Evolutionary conservation across 2,113 vertebrate genomes (phyloP), one percentile per base, ranked within the genome.

Genomic region (Paracanthobrama guichenoti): DNA sequence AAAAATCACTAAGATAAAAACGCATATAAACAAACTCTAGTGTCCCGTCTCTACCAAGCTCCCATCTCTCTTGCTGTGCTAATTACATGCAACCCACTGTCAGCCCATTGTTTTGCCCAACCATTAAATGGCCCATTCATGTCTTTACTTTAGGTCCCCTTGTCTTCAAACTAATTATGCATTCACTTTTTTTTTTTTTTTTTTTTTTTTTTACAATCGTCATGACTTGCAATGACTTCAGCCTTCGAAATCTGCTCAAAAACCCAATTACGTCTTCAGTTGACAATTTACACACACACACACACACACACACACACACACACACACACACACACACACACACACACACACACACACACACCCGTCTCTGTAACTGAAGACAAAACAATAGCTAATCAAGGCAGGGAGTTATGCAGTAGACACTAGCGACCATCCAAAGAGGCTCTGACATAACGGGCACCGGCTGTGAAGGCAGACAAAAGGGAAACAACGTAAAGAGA

Each of bases 251-350:
- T 85, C 79, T 48, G 81, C 64, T 53, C 39, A 20, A 67, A 78
- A 83, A 76, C n/a, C 73, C 90, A 90, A 91, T 87, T 86, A 76
- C 71, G 67, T 87, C 73, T 80, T 89, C 81, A 83, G 83, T 50
- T 50, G 78, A 48, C 85, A 73, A 77, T 8, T 77, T 44, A 84
- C 71, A 12, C 44, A 66, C 35, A 44, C 44, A 66, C 35, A 44
- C 44, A 66, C 35, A 44, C 44, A 66, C 35, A 44, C 44, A 66
- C 35, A 44, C 44, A 66, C 35, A 44, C 44, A 66, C 35, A 44
- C 44, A 66, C 35, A 44, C 44, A 84, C 71, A 12, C 44, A 84
- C 71, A 12, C 44, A 84, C 71, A 12, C 44, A 84, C 71, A 12
- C 44, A 84, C 71, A 12, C 44, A 84, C 71, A 12, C 44, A 84